Conservation (phyloP, 2,113 vertebrate genomes). For the Chloroceryle aenea region DNA sequence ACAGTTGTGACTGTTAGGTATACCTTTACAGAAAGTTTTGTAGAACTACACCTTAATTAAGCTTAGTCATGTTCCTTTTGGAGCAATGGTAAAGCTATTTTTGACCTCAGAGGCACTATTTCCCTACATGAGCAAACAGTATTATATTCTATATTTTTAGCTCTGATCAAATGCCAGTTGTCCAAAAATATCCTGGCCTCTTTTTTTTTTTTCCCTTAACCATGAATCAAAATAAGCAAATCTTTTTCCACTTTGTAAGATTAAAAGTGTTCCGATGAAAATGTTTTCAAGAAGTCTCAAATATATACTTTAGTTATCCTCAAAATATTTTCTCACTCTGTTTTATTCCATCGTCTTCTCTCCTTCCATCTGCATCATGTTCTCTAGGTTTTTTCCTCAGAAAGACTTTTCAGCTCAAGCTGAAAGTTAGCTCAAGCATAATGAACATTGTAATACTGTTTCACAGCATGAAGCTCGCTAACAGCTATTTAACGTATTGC, state of each 20-base stretch:
- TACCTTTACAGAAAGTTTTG: background rate
- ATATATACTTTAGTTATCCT: background rate
- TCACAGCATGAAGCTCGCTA: background rate
- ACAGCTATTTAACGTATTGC: background rate
- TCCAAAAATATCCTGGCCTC: background rate
- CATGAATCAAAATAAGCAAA: background rate
- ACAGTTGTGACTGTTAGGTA: background rate
- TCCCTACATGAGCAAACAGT: background rate
- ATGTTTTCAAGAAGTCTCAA: background rate
- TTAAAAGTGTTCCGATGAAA: background rate
- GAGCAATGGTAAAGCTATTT: slow-evolving; percentile 11
- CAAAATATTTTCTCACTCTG: background rate
- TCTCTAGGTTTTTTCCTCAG: background rate
- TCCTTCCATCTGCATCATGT: background rate
- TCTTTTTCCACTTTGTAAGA: background rate
- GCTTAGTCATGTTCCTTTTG: slow-evolving; percentile 17
- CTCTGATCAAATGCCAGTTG: background rate
- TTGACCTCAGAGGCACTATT: background rate
- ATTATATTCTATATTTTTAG: slow-evolving; percentile 10
- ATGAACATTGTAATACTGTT: background rate
- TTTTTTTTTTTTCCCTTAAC: background rate
- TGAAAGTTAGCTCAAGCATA: background rate
- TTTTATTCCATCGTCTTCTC: background rate
- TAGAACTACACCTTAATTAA: background rate
- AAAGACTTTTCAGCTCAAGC: background rate